phyloP scores from a whole-genome alignment of 2,113 vertebrate genomes.

The Ceyx cyanopectus region DNA sequence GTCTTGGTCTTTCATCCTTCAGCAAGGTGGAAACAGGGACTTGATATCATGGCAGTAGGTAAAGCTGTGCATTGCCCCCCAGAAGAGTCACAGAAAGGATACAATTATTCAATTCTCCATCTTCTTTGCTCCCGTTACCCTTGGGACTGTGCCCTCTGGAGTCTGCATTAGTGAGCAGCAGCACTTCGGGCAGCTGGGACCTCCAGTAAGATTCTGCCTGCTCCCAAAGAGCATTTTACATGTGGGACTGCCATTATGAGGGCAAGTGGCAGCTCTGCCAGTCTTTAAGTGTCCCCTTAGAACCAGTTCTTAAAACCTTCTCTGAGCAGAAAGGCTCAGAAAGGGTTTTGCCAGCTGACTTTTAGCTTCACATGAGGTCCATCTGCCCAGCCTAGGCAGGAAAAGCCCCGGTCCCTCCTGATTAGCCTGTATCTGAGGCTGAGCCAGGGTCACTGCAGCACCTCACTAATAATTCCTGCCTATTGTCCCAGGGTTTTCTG shows the following conservation, averaged over 20 bases:
- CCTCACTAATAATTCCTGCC: background rate
- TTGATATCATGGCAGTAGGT: background rate
- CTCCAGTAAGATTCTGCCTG: no score
- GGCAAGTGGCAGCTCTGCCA: background rate
- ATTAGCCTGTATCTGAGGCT: background rate
- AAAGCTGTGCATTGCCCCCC: background rate
- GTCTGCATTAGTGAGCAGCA: background rate
- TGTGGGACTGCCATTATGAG: background rate
- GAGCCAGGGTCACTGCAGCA: background rate
- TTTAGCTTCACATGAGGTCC: fast-evolving
- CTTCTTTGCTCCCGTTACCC: fast-evolving
- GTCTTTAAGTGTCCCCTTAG: background rate
- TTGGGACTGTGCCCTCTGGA: background rate
- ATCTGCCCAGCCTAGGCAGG: fast-evolving
- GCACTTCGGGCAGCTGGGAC: background rate
- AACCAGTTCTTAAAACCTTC: no score
- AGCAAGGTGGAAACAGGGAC: background rate
- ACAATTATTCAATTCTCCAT: background rate
- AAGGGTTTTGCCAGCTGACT: background rate
- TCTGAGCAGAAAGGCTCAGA: background rate
- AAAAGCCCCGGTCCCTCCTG: background rate
- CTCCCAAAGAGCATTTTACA: background rate
- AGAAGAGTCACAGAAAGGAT: background rate
- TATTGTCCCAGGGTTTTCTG: background rate
- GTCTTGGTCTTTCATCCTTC: background rate